These are phyloP conservation scores for Rhagium mordax DNA, from an alignment of 2,888 invertebrate species.

Conservation along the genomic window DNA sequence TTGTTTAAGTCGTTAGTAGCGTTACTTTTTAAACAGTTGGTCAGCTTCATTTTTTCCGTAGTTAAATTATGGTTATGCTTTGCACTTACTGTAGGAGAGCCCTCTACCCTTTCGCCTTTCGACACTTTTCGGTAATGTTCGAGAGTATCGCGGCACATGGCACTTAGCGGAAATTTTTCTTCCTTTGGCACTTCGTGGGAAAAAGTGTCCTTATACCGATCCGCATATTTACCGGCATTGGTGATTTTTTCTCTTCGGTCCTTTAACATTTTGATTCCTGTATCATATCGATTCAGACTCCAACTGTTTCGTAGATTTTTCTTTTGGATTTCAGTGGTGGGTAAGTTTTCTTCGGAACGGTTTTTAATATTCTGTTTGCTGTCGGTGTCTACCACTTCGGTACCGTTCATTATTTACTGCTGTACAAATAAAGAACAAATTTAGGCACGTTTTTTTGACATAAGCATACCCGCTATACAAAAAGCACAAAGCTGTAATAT, in stretches of 20 bases:
- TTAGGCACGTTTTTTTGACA: slow-evolving; percentile 29
- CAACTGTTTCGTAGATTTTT: slow-evolving; percentile 34
- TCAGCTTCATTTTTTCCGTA: slow-evolving; percentile 54
- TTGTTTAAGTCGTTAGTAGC: slow-evolving; percentile 68
- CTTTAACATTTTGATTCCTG: slow-evolving; percentile 62
- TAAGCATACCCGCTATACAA: slow-evolving; percentile 31
- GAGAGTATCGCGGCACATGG: slow-evolving; percentile 55
- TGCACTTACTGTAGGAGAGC: slow-evolving; percentile 64
- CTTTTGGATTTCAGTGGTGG: not conserved
- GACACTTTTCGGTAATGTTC: slow-evolving; percentile 52
- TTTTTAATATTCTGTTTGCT: slow-evolving; percentile 28
- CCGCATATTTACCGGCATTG: slow-evolving; percentile 66
- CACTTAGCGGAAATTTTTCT: slow-evolving; percentile 57
- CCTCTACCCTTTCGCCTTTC: slow-evolving; percentile 57
- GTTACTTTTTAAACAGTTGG: slow-evolving; percentile 59
- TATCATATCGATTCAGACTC: slow-evolving; percentile 53
- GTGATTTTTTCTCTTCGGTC: slow-evolving; percentile 64
- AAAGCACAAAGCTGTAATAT: slow-evolving; percentile 30
- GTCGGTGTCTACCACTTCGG: slow-evolving; percentile 12
- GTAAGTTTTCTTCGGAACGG: slow-evolving; percentile 13
- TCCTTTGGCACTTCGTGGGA: slow-evolving; percentile 54
- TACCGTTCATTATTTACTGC: slow-evolving; percentile 58
- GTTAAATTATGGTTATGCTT: slow-evolving; percentile 56
- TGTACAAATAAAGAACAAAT: slow-evolving; percentile 53
- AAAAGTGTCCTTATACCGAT: slow-evolving; percentile 66